Evolutionary conservation across 92 coral and sea anemone genomes (phyloP).

Genomic region (Porites divaricata): DNA sequence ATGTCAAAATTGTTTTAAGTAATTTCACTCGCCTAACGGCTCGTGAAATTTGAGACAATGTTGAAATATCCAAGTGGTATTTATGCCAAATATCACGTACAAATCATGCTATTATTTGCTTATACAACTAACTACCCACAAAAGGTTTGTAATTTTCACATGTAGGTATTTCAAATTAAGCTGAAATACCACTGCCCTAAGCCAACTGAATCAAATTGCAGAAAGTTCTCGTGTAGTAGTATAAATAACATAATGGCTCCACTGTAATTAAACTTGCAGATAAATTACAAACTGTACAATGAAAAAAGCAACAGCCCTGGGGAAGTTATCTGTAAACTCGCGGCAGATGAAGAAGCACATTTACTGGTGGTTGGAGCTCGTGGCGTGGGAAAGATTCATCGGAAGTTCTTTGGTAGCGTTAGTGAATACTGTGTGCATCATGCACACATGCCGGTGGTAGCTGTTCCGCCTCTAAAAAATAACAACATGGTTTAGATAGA

Average conservation of each 20-base stretch:
- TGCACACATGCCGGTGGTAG: slow-evolving; percentile 72
- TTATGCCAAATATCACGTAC: too few relatives aligned
- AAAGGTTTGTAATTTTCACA: too few relatives aligned
- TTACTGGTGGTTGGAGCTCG: slow-evolving; percentile 78
- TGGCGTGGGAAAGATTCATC: slow-evolving; percentile 70
- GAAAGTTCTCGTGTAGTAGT: too few relatives aligned
- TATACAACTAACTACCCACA: too few relatives aligned
- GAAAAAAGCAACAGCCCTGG: slow-evolving; percentile 79
- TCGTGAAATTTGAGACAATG: too few relatives aligned
- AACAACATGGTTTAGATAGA: background rate
- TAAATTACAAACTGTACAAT: slow-evolving; percentile 74
- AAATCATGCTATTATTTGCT: too few relatives aligned
- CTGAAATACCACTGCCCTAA: too few relatives aligned
- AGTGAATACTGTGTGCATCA: slow-evolving; percentile 85
- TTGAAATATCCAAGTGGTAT: too few relatives aligned
- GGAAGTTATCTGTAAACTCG: slow-evolving; percentile 80
- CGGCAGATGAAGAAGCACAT: slow-evolving; percentile 61
- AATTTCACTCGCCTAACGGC: too few relatives aligned
- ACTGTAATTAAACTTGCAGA: slow-evolving; percentile 9
- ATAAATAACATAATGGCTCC: background rate
- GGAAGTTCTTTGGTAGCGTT: slow-evolving; percentile 78
- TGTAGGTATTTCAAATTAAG: too few relatives aligned
- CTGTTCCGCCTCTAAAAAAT: slow-evolving; percentile 65
- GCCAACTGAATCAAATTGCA: too few relatives aligned
- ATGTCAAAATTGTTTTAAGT: too few relatives aligned